Conservation (phyloP, 2,888 invertebrate genomes). For the Melanostoma mellinum region DNA sequence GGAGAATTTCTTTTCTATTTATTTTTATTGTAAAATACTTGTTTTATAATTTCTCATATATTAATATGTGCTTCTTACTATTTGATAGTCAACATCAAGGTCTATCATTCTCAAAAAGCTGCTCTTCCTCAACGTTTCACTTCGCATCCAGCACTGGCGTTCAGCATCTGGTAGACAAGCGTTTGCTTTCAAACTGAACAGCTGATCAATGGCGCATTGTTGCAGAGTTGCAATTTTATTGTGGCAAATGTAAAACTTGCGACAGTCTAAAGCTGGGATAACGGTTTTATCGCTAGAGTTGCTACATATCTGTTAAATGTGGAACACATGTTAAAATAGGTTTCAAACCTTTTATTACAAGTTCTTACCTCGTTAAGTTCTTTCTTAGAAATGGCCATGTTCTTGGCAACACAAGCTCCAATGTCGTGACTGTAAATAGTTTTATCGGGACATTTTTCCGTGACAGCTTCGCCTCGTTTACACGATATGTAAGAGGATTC, state of each 20-base stretch:
- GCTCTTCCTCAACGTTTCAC: constrained; percentile 59
- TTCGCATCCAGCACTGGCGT: constrained; percentile 59
- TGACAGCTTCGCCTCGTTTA: constrained; percentile 30
- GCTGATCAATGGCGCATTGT: constrained; percentile 74
- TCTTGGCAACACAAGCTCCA: constrained; percentile 48
- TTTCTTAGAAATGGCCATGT: constrained; percentile 40
- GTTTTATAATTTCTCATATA: constrained; percentile 8
- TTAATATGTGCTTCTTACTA: constrained; percentile 30
- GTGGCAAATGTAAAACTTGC: constrained; percentile 64
- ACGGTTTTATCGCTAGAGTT: constrained; percentile 40
- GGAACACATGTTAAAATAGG: background rate
- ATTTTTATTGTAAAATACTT: constrained; percentile 34
- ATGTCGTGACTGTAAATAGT: constrained; percentile 56
- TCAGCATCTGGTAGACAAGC: constrained; percentile 74
- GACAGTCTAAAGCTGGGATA: constrained; percentile 55
- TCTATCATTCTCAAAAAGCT: constrained; percentile 59
- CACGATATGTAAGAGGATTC: constrained; percentile 34
- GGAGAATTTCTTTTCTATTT: constrained; percentile 37
- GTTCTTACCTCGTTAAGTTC: constrained; percentile 48
- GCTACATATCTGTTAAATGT: constrained; percentile 42
- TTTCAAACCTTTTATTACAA: background rate
- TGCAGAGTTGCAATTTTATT: constrained; percentile 38
- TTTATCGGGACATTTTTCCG: constrained; percentile 49
- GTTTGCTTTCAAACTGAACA: constrained; percentile 70
- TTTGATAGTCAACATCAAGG: constrained; percentile 50